These are phyloP conservation scores for Epinephelus lanceolatus DNA, from an alignment of 2,113 vertebrate genomes.

Conservation along the genomic window DNA sequence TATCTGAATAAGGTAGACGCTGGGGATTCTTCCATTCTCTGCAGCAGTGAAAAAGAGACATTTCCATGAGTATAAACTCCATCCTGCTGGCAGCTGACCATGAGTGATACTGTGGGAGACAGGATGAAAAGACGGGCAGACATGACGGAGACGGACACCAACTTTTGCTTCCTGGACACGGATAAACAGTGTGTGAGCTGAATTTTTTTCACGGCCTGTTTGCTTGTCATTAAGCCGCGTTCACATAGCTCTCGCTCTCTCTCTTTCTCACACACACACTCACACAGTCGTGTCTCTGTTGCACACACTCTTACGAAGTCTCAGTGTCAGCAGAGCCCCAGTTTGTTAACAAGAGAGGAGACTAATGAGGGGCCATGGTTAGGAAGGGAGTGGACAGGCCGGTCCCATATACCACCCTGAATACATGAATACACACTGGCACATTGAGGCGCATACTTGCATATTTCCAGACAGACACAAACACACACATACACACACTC, in stretches of 20 bases:
- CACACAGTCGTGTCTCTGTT: slow-evolving; percentile 2
- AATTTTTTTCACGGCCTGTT: slow-evolving; percentile 64
- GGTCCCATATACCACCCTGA: slow-evolving; percentile 39
- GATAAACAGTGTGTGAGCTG: slow-evolving; percentile 63
- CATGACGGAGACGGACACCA: slow-evolving; percentile 40
- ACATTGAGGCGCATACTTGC: slow-evolving; percentile 8
- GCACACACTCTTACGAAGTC: slow-evolving; percentile 26
- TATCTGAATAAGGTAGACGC: slow-evolving; percentile 42
- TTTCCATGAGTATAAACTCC: slow-evolving; percentile 58
- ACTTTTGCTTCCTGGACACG: slow-evolving; percentile 65
- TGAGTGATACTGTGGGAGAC: slow-evolving; percentile 45
- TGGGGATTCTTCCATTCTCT: slow-evolving; percentile 43
- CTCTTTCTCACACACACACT: neutral
- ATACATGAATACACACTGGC: slow-evolving; percentile 44
- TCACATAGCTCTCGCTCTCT: slow-evolving; percentile 30
- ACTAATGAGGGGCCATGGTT: slow-evolving; percentile 69
- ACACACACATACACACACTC: slow-evolving; percentile 20
- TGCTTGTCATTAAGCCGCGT: slow-evolving; percentile 56
- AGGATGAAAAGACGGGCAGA: slow-evolving; percentile 60
- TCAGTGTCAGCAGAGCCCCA: slow-evolving; percentile 34
- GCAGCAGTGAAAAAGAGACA: slow-evolving; percentile 51
- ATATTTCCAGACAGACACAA: slow-evolving; percentile 33
- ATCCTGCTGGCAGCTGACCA: slow-evolving; percentile 49
- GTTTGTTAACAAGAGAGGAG: slow-evolving; percentile 67
- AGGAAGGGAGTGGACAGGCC: slow-evolving; percentile 36